These are phyloP conservation scores for Meles meles DNA, from an alignment of 2,113 vertebrate genomes.

Conservation along the genomic window DNA sequence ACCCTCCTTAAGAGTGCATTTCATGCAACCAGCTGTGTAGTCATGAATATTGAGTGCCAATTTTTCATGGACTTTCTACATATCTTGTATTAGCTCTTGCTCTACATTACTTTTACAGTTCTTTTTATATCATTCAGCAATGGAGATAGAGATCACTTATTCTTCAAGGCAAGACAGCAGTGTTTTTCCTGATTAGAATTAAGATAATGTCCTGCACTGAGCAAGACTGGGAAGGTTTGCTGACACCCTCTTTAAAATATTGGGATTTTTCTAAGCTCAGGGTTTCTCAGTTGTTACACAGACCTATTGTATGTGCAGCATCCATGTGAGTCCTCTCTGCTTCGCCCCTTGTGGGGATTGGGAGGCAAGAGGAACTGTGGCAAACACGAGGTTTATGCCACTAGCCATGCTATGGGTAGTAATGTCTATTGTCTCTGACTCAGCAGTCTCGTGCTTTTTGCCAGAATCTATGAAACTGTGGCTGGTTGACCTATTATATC, in stretches of 20 bases:
- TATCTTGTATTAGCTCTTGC: neutral
- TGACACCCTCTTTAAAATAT: neutral
- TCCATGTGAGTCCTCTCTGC: neutral
- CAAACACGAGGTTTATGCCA: neutral
- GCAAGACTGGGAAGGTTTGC: neutral
- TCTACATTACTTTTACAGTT: neutral
- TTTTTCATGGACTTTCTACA: neutral
- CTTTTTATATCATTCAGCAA: neutral
- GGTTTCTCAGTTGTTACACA: neutral
- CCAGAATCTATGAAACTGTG: neutral
- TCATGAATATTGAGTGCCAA: neutral
- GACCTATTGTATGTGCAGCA: too few species aligned
- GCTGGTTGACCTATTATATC: neutral
- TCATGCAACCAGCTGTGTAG: neutral
- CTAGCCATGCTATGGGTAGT: neutral
- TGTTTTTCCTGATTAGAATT: neutral
- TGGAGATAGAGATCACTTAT: neutral
- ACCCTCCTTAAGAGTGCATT: neutral
- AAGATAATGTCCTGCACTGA: too few species aligned
- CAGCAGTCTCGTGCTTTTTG: neutral
- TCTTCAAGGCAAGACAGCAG: neutral
- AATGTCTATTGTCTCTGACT: neutral
- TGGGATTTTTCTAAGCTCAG: neutral
- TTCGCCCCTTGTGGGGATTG: fast-evolving
- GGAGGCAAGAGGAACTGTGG: neutral